Conservation (phyloP, 2,888 invertebrate species). For the Orgyia antiqua region DNA sequence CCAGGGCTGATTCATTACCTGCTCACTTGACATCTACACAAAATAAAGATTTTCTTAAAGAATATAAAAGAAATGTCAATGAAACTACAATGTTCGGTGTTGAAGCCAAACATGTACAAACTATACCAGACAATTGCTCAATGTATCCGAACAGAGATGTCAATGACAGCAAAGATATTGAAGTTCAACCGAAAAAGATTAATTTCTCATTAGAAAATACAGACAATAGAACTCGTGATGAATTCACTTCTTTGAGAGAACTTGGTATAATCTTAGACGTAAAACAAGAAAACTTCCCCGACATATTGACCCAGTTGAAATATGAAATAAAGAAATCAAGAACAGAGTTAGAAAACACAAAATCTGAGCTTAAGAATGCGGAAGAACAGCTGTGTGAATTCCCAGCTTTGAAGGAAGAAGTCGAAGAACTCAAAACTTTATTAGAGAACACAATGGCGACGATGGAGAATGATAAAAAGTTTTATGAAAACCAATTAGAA, state of each 20-base stretch:
- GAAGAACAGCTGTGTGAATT: constrained; percentile 75
- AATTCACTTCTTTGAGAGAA: constrained; percentile 72
- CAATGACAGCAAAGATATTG: constrained; percentile 51
- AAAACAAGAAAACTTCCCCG: constrained; percentile 63
- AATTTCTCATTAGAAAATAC: constrained; percentile 60
- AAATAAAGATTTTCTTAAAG: constrained; percentile 42
- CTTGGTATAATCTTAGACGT: constrained; percentile 70
- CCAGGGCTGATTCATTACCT: constrained; percentile 62
- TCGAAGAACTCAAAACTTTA: constrained; percentile 64
- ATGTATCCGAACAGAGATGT: constrained; percentile 69
- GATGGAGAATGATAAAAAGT: constrained; percentile 74
- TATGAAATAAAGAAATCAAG: constrained; percentile 77
- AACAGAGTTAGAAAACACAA: constrained; percentile 72
- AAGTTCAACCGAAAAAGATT: constrained; percentile 68
- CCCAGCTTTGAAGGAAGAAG: constrained; percentile 66
- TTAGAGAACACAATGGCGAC: constrained; percentile 71
- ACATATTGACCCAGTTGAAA: constrained; percentile 63
- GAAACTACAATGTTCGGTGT: constrained; percentile 63
- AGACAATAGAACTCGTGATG: constrained; percentile 55
- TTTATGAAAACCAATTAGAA: constrained; percentile 76
- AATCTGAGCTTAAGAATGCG: constrained; percentile 71
- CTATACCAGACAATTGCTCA: constrained; percentile 66
- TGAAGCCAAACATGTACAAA: constrained; percentile 51
- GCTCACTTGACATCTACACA: constrained; percentile 62
- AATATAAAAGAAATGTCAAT: constrained; percentile 63